Evolutionary conservation across 2,888 invertebrate species (phyloP).

Genomic region (Cinara cedri): DNA sequence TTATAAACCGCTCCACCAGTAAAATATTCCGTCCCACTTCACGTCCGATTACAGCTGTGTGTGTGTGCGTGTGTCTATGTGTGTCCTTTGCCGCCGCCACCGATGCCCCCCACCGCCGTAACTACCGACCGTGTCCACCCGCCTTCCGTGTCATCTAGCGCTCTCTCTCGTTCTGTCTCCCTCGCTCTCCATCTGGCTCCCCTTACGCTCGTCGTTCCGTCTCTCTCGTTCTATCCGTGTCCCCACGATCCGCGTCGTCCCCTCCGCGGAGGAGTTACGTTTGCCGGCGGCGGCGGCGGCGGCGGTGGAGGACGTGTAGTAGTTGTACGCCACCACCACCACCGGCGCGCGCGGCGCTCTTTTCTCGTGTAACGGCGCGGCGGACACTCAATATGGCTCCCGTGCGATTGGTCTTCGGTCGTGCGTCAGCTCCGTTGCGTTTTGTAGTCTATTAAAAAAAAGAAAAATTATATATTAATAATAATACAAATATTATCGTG

Average conservation of each 20-base stretch:
- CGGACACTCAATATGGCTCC: conserved; percentile 59
- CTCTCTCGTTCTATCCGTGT: too few relatives aligned
- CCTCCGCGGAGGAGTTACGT: too few relatives aligned
- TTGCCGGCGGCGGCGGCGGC: not conserved
- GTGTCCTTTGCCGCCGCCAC: conserved; percentile 46
- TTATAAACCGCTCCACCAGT: too few relatives aligned
- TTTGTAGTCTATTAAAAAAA: not conserved
- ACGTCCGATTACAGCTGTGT: conserved; percentile 50
- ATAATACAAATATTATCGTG: too few relatives aligned
- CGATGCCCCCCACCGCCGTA: conserved; percentile 9
- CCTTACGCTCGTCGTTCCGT: not conserved
- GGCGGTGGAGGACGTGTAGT: not conserved
- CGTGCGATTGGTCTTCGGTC: conserved; percentile 54
- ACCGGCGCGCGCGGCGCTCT: conserved; percentile 43
- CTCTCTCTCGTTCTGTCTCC: not conserved
- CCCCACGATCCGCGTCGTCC: too few relatives aligned
- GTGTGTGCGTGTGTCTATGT: conserved; percentile 11
- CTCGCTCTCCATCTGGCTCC: not conserved
- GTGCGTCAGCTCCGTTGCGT: conserved; percentile 20
- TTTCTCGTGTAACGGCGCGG: conserved; percentile 44
- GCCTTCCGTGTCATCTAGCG: not conserved
- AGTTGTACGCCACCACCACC: conserved; percentile 24
- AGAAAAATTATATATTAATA: too few relatives aligned
- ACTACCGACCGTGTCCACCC: conserved; percentile 7
- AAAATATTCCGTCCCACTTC: conserved; percentile 54